phyloP scores from a whole-genome alignment of 2,797 vertebrate species.

The Thunnus albacares region DNA sequence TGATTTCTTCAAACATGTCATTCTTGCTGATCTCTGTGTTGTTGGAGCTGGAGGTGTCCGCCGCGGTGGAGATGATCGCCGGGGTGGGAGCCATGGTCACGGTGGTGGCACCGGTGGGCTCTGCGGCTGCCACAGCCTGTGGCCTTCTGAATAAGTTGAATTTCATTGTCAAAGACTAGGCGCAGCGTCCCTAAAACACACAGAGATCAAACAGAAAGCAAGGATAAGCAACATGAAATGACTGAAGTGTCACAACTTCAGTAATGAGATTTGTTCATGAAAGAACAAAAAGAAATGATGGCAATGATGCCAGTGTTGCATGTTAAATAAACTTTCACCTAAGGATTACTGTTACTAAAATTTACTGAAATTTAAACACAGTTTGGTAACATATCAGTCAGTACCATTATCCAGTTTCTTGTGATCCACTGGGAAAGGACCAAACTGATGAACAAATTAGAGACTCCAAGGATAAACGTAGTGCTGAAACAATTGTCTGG shows the following conservation, averaged over 20 bases:
- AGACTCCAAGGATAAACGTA: neutral
- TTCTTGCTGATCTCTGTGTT: conserved; percentile 87
- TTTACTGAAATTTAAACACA: neutral
- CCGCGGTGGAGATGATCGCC: conserved; percentile 78
- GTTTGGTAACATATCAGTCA: neutral
- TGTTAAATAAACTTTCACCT: neutral
- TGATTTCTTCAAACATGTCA: conserved; percentile 92
- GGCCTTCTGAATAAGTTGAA: conserved; percentile 85
- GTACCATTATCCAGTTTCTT: neutral
- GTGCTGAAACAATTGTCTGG: conserved; percentile 14
- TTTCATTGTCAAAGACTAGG: conserved; percentile 84
- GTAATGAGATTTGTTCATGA: neutral
- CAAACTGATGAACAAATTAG: neutral
- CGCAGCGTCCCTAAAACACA: conserved; percentile 69
- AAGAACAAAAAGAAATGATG: neutral
- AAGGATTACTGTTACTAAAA: neutral
- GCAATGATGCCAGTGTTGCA: neutral
- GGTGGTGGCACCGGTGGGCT: conserved; percentile 80
- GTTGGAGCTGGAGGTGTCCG: conserved; percentile 88
- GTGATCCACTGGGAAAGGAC: neutral
- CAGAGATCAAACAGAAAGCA: conserved; percentile 16
- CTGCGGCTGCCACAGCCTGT: conserved; percentile 77
- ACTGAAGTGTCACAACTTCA: neutral
- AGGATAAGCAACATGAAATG: neutral
- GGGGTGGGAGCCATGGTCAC: conserved; percentile 75